Evolutionary conservation across 2,113 vertebrate species (phyloP).

Genomic region (Hemibagrus wyckioides): DNA sequence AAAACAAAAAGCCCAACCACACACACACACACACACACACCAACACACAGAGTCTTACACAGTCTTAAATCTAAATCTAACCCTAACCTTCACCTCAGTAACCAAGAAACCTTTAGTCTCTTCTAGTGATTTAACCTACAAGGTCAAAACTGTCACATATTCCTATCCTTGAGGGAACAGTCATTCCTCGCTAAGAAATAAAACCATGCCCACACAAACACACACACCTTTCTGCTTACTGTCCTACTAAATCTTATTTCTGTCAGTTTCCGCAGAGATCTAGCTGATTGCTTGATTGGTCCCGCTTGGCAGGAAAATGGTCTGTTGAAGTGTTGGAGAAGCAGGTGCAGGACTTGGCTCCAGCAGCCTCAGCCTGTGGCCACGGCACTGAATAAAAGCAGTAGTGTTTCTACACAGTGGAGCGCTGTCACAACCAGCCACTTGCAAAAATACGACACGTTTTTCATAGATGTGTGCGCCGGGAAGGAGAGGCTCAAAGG

Average conservation of each 20-base stretch:
- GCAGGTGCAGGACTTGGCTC: slow-evolving; percentile 57
- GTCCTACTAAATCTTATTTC: slow-evolving; percentile 17
- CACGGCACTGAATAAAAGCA: slow-evolving; percentile 46
- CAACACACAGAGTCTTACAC: background rate
- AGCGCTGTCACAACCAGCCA: slow-evolving; percentile 53
- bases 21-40: slow-evolving; percentile 4
- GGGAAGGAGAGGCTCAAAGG: slow-evolving; percentile 46
- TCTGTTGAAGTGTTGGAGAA: slow-evolving; percentile 54
- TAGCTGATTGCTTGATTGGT: slow-evolving; percentile 45
- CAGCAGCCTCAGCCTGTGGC: slow-evolving; percentile 35
- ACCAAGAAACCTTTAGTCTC: background rate
- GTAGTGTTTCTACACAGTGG: slow-evolving; percentile 52
- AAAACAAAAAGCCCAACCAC: background rate
- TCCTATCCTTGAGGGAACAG: background rate
- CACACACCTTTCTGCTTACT: background rate
- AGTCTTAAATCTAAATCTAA: background rate
- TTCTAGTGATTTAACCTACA: background rate
- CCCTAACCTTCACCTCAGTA: background rate
- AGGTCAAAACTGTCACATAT: background rate
- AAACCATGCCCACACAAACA: background rate
- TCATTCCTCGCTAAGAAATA: background rate
- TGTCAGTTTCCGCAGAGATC: slow-evolving; percentile 39
- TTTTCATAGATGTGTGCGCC: slow-evolving; percentile 54
- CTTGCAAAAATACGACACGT: slow-evolving; percentile 52
- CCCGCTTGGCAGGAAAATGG: slow-evolving; percentile 49